A percentile compares a stretch with the other conserved stretches of the same genome.
These are phyloP conservation scores for Lithobates sylvaticus DNA, from an alignment of 2,797 vertebrate genomes.

Conservation along the genomic window DNA sequence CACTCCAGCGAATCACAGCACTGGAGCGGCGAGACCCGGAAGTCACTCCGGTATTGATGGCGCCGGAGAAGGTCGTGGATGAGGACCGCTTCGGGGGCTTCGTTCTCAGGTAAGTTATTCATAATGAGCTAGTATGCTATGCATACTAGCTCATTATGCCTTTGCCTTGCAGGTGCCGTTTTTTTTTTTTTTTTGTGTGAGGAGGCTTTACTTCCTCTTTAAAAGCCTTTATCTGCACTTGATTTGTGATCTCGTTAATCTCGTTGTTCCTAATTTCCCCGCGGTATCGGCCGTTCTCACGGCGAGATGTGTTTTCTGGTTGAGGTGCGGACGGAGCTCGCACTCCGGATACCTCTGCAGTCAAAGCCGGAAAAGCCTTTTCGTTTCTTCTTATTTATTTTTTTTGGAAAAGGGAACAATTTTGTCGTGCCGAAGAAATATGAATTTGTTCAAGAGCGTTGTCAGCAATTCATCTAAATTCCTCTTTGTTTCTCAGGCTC, in stretches of 20 bases:
- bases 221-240: constrained; percentile 20
- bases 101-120: too few species aligned
- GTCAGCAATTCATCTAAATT: constrained; percentile 63
- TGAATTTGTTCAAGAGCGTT: constrained; percentile 62
- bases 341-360: neutral
- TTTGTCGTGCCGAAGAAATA: constrained; percentile 58
- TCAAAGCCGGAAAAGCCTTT: constrained; percentile 42
- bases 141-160: too few species aligned
- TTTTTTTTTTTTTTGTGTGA: too few species aligned
- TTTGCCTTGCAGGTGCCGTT: too few species aligned
- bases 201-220: too few species aligned
- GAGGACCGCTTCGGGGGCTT: too few species aligned
- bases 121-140: too few species aligned
- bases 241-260: constrained; percentile 54
- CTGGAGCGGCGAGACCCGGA: too few species aligned
- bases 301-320: constrained; percentile 45
- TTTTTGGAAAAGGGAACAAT: constrained; percentile 52
- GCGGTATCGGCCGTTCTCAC: constrained; percentile 12
- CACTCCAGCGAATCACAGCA: too few species aligned
- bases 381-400: constrained; percentile 47
- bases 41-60: too few species aligned
- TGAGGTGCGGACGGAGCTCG: neutral
- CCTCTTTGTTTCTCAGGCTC: constrained; percentile 53
- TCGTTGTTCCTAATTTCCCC: constrained; percentile 43
- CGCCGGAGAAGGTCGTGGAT: too few species aligned